phyloP scores from a whole-genome alignment of 1,140 invertebrate species.

The Calosoma granatense region DNA sequence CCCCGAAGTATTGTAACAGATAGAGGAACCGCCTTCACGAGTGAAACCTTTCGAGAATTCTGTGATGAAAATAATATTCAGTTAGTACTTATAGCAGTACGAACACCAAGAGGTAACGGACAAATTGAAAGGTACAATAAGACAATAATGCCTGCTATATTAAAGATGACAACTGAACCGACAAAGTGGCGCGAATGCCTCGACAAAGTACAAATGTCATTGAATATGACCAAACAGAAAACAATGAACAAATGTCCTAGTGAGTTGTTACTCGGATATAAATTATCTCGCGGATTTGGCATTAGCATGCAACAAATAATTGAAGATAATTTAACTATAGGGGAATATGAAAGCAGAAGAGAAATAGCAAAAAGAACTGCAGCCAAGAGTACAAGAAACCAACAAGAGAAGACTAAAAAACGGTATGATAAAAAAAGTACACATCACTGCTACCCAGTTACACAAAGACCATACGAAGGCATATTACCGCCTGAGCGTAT shows the following conservation, averaged over 20 bases:
- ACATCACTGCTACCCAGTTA: no score
- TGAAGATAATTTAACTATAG: not conserved
- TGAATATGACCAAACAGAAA: not conserved
- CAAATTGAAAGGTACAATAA: constrained; percentile 19
- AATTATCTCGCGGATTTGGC: not conserved
- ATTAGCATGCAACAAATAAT: not conserved
- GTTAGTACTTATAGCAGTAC: constrained; percentile 23
- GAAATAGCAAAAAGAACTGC: not conserved
- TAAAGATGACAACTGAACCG: constrained; percentile 14
- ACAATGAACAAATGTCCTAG: not conserved
- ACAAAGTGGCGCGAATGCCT: constrained; percentile 14
- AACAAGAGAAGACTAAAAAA: not conserved
- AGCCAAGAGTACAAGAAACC: not conserved
- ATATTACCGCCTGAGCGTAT: no score
- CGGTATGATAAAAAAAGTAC: constrained; percentile 7
- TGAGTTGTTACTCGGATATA: constrained; percentile 1
- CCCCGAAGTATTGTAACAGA: constrained; percentile 22
- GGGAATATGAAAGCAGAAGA: not conserved
- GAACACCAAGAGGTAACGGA: constrained; percentile 22
- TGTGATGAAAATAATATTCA: constrained; percentile 18
- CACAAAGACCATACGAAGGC: no score
- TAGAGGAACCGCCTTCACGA: constrained; percentile 24
- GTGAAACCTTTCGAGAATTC: constrained; percentile 25
- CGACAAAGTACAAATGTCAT: constrained; percentile 13
- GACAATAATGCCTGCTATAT: constrained; percentile 16